These are phyloP conservation scores for Salminus brasiliensis DNA, from an alignment of 2,113 vertebrate species.

Conservation along the genomic window DNA sequence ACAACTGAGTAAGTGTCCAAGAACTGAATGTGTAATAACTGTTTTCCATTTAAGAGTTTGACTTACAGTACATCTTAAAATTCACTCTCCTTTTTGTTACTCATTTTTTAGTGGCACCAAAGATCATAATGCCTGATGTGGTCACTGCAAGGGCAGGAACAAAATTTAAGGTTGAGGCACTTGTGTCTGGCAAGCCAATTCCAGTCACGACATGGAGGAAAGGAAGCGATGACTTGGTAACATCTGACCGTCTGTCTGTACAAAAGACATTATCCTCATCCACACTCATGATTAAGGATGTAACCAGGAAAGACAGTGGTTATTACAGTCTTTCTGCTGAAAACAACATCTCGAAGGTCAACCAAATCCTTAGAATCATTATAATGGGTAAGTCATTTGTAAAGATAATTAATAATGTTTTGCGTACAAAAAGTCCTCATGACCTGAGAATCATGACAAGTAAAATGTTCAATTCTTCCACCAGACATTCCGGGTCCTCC, in stretches of 20 bases:
- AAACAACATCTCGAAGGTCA: conserved; percentile 85
- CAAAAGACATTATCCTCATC: conserved; percentile 85
- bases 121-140: conserved; percentile 90
- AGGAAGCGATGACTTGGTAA: conserved; percentile 85
- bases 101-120: conserved; percentile 87
- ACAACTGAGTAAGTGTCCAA: conserved; percentile 87
- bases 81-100: neutral
- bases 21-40: neutral
- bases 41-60: neutral
- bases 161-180: conserved; percentile 91
- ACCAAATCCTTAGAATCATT: conserved; percentile 88
- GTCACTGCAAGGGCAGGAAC: conserved; percentile 90
- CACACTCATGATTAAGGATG: conserved; percentile 90
- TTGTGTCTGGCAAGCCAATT: conserved; percentile 91
- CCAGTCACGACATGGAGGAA: conserved; percentile 90
- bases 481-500: conserved; percentile 95
- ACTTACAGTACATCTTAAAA: neutral
- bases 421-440: neutral
- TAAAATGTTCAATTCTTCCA: neutral
- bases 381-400: conserved; percentile 85
- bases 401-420: conserved; percentile 5
- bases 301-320: conserved; percentile 89
- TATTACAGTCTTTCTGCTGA: conserved; percentile 92
- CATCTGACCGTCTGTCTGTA: conserved; percentile 88
- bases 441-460: neutral